Evolutionary conservation across 2,888 invertebrate genomes (phyloP).

Genomic region (Ectemnius lituratus): DNA sequence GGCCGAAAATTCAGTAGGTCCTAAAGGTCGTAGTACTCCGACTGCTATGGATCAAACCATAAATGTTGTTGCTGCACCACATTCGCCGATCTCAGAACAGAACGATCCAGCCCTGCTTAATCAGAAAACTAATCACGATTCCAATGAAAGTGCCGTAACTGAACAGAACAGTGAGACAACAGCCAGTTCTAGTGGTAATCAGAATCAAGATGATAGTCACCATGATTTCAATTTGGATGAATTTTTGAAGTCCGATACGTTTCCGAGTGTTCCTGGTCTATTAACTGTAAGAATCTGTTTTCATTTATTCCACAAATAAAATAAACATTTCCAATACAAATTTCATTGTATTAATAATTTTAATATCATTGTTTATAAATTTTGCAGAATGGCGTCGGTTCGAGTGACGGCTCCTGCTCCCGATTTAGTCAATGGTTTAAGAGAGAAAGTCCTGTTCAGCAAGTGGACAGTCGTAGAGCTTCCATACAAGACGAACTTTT

Average conservation of each 20-base stretch:
- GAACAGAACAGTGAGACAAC: conserved; percentile 59
- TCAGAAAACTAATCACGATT: conserved; percentile 62
- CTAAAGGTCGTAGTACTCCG: conserved; percentile 76
- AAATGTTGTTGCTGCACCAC: conserved; percentile 68
- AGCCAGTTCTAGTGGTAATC: conserved; percentile 58
- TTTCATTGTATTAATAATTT: conserved; percentile 1
- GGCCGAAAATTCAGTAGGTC: conserved; percentile 61
- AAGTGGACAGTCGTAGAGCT: conserved; percentile 79
- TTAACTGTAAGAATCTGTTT: conserved; percentile 81
- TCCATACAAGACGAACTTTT: conserved; percentile 82
- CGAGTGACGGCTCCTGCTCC: conserved; percentile 81
- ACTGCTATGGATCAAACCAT: conserved; percentile 72
- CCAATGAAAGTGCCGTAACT: conserved; percentile 51
- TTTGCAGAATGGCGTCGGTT: conserved; percentile 82
- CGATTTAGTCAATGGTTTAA: conserved; percentile 91
- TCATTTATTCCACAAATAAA: not conserved
- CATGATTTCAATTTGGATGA: conserved; percentile 89
- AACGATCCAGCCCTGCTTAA: conserved; percentile 58
- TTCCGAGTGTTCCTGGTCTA: conserved; percentile 86
- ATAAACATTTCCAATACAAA: not conserved
- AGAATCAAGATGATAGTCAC: conserved; percentile 61
- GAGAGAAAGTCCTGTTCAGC: conserved; percentile 81
- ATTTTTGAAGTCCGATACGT: conserved; percentile 88
- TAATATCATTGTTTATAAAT: conserved; percentile 47
- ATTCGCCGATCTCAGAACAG: conserved; percentile 75